These are phyloP conservation scores for Phyllostomus hastatus DNA, from an alignment of 2,113 vertebrate species.

Conservation along the genomic window DNA sequence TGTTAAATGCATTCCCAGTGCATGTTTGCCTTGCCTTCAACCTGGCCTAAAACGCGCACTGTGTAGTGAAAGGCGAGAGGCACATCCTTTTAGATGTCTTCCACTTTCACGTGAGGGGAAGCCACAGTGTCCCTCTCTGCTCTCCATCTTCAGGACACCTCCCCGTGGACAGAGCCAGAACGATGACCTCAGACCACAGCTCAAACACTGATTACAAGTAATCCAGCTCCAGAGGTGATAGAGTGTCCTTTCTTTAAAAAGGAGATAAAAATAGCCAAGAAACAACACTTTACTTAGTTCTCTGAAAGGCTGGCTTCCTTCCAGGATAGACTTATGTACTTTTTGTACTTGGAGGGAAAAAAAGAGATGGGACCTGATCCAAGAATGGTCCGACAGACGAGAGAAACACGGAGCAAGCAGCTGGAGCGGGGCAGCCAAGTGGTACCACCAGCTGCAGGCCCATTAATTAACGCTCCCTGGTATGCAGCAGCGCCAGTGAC, in stretches of 20 bases:
- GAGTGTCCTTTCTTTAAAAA: conserved; percentile 75
- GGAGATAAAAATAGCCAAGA: conserved; percentile 83
- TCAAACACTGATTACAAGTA: conserved; percentile 46
- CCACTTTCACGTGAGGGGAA: background rate
- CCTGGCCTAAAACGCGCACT: background rate
- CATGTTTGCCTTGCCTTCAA: background rate
- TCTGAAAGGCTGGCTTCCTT: conserved; percentile 81
- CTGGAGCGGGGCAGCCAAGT: conserved; percentile 82
- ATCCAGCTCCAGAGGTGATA: conserved; percentile 71
- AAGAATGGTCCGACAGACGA: conserved; percentile 83
- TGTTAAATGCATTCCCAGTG: background rate
- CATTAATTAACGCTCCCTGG: conserved; percentile 87
- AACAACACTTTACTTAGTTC: conserved; percentile 80
- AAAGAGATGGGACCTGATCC: conserved; percentile 84
- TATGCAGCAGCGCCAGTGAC: conserved; percentile 84
- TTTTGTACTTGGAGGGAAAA: conserved; percentile 80
- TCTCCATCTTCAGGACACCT: background rate
- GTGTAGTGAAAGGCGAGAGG: background rate
- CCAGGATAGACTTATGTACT: conserved; percentile 83
- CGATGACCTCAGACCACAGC: conserved; percentile 46
- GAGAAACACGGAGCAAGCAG: conserved; percentile 84
- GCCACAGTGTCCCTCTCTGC: background rate
- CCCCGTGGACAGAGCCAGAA: background rate
- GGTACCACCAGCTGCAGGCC: conserved; percentile 92
- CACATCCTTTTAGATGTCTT: background rate